A percentile compares a stretch with the other conserved stretches of the same genome.
Conservation (phyloP, 2,797 vertebrate species). For the Mycteria americana region DNA sequence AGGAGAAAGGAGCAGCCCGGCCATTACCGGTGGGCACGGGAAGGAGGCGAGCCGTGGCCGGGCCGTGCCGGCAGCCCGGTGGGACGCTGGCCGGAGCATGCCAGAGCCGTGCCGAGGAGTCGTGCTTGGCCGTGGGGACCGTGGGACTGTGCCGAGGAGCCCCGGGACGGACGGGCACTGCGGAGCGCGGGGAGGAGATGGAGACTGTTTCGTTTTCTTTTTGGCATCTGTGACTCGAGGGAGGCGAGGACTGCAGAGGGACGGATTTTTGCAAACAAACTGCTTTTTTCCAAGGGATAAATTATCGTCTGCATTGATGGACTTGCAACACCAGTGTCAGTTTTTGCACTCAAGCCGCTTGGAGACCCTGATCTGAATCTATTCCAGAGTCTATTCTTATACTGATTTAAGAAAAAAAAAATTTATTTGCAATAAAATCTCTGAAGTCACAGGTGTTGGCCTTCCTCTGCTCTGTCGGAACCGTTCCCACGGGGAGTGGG, state of each 20-base stretch:
- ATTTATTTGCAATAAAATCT: conserved; percentile 66
- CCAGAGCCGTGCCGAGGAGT: not conserved
- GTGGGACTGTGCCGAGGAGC: not conserved
- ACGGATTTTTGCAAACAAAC: not conserved
- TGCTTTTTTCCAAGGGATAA: not conserved
- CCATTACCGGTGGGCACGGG: not conserved
- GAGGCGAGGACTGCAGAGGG: not conserved
- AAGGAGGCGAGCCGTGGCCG: not conserved
- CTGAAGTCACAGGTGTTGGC: not conserved
- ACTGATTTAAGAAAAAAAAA: not conserved
- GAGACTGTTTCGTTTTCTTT: not conserved
- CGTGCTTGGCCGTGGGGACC: not conserved
- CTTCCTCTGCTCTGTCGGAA: not conserved
- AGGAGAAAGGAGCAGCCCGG: not conserved
- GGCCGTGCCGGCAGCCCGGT: not conserved
- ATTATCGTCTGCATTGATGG: accelerated
- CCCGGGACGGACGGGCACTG: not conserved
- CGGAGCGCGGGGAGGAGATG: not conserved
- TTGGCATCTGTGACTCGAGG: not conserved
- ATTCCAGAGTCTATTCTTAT: conserved; percentile 48
- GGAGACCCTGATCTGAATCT: not conserved
- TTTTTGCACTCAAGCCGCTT: conserved; percentile 29
- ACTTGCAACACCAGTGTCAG: not conserved
- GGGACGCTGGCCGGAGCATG: not conserved
- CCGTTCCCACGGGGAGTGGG: not conserved